These are phyloP conservation scores for Euphonia xanthogaster DNA, from an alignment of 2,797 vertebrate genomes.

Conservation along the genomic window DNA sequence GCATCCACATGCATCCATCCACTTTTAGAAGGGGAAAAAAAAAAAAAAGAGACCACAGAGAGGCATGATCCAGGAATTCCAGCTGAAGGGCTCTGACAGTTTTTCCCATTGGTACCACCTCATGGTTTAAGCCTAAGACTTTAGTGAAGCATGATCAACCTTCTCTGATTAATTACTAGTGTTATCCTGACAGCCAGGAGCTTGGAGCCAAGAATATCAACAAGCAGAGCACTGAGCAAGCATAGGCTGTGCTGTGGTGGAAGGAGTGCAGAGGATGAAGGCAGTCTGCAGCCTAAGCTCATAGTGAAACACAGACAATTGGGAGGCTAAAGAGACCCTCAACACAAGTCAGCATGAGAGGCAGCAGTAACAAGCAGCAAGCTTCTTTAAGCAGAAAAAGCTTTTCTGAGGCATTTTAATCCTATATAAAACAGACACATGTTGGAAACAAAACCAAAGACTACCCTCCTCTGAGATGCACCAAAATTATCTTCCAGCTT, in stretches of 20 bases:
- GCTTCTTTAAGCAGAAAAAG: background rate
- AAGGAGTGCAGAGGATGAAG: background rate
- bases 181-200: background rate
- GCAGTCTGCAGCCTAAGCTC: background rate
- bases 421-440: background rate
- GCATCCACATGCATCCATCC: background rate
- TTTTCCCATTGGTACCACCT: background rate
- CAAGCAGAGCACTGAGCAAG: background rate
- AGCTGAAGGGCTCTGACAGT: background rate
- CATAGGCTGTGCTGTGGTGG: fast-evolving
- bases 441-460: background rate
- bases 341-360: background rate
- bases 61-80: background rate
- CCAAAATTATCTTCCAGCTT: background rate
- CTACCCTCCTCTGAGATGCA: background rate
- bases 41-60: background rate
- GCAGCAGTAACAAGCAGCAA: background rate
- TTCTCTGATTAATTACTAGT: background rate
- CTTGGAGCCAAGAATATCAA: background rate
- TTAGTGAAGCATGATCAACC: background rate
- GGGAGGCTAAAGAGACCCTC: background rate
- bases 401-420: background rate
- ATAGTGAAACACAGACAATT: background rate
- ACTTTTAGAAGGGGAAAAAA: fast-evolving
- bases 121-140: background rate